These are phyloP conservation scores for Plebejus melissa DNA, from an alignment of 2,888 invertebrate species.

Conservation along the genomic window DNA sequence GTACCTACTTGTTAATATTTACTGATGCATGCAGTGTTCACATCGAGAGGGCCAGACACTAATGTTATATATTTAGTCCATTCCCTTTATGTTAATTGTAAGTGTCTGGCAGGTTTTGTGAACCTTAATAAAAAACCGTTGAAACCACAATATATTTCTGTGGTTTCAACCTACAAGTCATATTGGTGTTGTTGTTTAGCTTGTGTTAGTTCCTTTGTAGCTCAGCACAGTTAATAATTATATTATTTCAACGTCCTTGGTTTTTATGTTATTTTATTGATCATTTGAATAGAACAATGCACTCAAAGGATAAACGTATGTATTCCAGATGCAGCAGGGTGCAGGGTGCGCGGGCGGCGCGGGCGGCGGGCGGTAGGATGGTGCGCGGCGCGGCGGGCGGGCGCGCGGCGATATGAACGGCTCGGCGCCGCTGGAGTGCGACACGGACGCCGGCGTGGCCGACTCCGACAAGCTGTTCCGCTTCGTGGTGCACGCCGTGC, in stretches of 20 bases:
- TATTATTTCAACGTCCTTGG: too few species aligned
- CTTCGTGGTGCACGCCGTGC: constrained; percentile 89
- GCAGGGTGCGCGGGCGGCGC: constrained; percentile 33
- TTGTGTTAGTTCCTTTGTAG: neutral
- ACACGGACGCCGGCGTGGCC: constrained; percentile 59
- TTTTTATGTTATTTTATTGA: too few species aligned
- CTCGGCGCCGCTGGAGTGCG: constrained; percentile 51
- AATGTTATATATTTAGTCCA: too few species aligned
- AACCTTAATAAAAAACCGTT: neutral
- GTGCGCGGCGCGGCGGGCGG: constrained; percentile 42
- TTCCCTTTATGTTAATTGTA: too few species aligned
- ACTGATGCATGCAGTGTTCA: too few species aligned
- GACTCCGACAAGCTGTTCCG: constrained; percentile 81
- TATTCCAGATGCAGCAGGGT: constrained; percentile 37
- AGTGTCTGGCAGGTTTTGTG: too few species aligned
- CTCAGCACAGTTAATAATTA: too few species aligned
- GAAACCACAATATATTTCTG: neutral
- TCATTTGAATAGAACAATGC: neutral
- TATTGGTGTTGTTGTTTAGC: neutral
- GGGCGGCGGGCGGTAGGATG: constrained; percentile 39
- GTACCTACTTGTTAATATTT: too few species aligned
- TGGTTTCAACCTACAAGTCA: neutral
- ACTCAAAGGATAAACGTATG: constrained; percentile 22
- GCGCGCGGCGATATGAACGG: constrained; percentile 47
- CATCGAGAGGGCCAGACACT: too few species aligned